Conservation (phyloP, 2,888 invertebrate species). For the Nomada fabriciana region DNA sequence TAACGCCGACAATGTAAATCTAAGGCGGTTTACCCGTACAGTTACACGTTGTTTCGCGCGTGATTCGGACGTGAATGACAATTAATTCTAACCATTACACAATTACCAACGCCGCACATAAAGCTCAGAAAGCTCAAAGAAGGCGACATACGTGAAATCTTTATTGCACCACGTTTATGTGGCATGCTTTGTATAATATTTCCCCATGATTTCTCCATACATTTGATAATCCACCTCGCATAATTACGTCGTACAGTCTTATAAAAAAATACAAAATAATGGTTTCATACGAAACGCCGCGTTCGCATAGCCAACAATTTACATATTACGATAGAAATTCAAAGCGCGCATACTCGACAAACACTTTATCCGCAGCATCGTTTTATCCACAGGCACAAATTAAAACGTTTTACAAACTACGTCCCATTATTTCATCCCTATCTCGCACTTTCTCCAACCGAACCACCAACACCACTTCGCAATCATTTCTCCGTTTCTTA, state of each 20-base stretch:
- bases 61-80: conserved; percentile 10
- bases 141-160: background rate
- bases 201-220: too few species aligned
- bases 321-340: background rate
- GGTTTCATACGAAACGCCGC: background rate
- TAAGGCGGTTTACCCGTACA: conserved; percentile 12
- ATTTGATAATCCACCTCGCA: too few species aligned
- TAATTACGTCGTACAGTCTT: too few species aligned
- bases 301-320: background rate
- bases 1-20: conserved; percentile 41
- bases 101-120: background rate
- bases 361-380: background rate
- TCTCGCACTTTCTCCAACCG: background rate
- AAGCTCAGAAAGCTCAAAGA: background rate
- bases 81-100: conserved; percentile 21
- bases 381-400: conserved; percentile 9
- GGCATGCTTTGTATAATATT: too few species aligned
- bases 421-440: conserved; percentile 18
- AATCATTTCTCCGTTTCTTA: background rate
- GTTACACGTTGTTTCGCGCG: conserved; percentile 22
- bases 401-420: conserved; percentile 19
- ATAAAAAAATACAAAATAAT: too few species aligned
- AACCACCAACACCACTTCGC: background rate
- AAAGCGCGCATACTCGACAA: background rate
- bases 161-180: background rate